phyloP scores from a whole-genome alignment of 2,888 invertebrate species.

The Lacanobia wlatinum region DNA sequence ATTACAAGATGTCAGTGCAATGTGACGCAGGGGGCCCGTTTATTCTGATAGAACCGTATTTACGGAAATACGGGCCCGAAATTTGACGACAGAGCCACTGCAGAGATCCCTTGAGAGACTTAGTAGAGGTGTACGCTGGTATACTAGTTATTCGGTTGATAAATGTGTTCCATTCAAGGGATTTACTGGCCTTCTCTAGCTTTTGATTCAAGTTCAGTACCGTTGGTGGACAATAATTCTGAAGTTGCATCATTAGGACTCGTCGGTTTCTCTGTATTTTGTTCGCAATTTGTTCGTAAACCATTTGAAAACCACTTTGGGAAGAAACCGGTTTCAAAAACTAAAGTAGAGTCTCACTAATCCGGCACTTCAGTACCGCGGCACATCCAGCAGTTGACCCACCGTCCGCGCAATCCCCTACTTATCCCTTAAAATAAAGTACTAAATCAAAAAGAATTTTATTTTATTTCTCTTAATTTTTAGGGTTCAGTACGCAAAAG shows the following conservation, averaged over 20 bases:
- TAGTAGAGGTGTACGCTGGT: neutral
- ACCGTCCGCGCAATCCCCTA: no score
- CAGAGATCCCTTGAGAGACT: neutral
- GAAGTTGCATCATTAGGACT: neutral
- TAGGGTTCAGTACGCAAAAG: no score
- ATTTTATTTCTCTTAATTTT: no score
- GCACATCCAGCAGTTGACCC: no score
- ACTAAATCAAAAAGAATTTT: no score
- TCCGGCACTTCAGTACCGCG: no score
- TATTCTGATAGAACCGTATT: constrained; percentile 13
- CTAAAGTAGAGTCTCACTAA: neutral
- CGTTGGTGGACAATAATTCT: neutral
- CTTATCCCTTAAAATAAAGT: no score
- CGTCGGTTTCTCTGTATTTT: neutral
- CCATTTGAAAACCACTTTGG: no score
- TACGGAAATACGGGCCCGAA: constrained; percentile 8
- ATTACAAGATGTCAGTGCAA: constrained; percentile 51
- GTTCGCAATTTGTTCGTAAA: neutral
- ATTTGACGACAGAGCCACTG: constrained; percentile 25
- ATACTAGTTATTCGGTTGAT: neutral
- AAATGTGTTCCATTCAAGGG: neutral
- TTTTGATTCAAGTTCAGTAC: neutral
- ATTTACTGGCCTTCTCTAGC: no score
- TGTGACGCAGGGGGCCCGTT: constrained; percentile 32
- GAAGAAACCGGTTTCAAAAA: neutral